Base-by-base conservation (phyloP, 2,797 vertebrate species). In the Denticeps clupeoides region DNA sequence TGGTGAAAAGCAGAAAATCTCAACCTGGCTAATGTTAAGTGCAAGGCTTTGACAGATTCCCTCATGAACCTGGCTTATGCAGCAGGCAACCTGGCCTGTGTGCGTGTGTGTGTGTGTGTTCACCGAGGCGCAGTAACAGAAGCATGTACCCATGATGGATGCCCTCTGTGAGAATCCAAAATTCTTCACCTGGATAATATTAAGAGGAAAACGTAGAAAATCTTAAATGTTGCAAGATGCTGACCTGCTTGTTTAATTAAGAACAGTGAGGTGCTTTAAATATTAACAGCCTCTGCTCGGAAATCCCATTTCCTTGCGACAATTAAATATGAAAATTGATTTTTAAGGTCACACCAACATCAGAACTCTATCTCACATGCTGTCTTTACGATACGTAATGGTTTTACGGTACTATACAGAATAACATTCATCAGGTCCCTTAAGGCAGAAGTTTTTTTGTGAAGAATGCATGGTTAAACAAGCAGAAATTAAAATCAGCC, bases 221-320 rank as follows among this genome's bases (percentile, higher is more conserved):
- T 61, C 46, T 59, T 75, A 78, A 75, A 72, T 63, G 71, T 72
- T 80, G 53, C 69, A 75, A 73, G 67, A 80, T 71, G 73, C 56
- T 70, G 69, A 77, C 67, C 68, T 65, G 60, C 62, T 67, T 66
- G 69, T 76, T 78, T 79, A 72, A 77, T 79, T 81, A 78, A 75
- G 71, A 72, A 72, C 72, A 75, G 60, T 58, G 10, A 70, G 70
- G 63, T 52, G 57, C 62, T 70, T 79, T 70, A 77, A 76, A 77
- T 56, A 65, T 71, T 72, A 74, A 71, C 65, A 61, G 33, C 63
- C 62, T 62, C 68, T 69, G 63, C 45, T 45, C 25, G 46, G 52
- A 49, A 71, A 59, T 69, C 70, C 58, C 60, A 62, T 65, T 68
- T 67, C 64, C 48, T 64, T 67, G 64, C 57, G 70, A 70, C 59